Evolutionary conservation across 2,113 vertebrate genomes (phyloP), one percentile per base, ranked within the genome.

Genomic region (Morone saxatilis): DNA sequence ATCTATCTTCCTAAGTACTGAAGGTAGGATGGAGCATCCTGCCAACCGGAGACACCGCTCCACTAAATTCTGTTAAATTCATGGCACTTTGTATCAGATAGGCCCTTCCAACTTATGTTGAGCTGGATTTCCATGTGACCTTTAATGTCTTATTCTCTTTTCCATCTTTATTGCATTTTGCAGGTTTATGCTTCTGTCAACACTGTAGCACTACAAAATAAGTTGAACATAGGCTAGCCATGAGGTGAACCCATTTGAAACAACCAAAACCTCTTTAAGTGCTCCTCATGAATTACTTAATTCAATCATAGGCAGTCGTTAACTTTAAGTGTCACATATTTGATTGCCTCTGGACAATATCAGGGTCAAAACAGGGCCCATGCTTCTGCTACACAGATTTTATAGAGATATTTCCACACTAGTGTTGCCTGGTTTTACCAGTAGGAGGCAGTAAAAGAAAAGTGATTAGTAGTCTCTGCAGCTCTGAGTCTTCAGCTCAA

Each of bases 371-470:
- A 47, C 45, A 14, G 45, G 13, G 45, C 43, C 10, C 43, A 45
- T 12, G 43, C 43, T 11, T 45, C 43, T 9, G 12, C 43, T 47
- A 47, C 45, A 14, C 4, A 47, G 45, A 47, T 3, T 47, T 47
- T 47, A 47, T 14, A 13, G 45, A 12, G 45, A 47, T 45, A 7
- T 9, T 47, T 13, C 1, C 45, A 47, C 45, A 47, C 1, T 7
- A 41, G 4, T 36, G 67, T 63, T 71, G 0, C 59, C 36, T 2
- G 1, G 11, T 77, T 76, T 31, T 2, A 41, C 68, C 83, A 77
- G 10, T 14, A 83, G 80, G 57, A 13, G 87, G 76, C 79, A 20
- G 59, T 17, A 61, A 5, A 60, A 12, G 4, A 56, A 51, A 40
- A 25, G 6, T 41, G 31, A 13, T 13, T 1, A 1, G 4, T 14